Evolutionary conservation across 2,888 invertebrate species (phyloP), one percentile per base, ranked within the genome.

Genomic region (Pterobdella sp.): DNA sequence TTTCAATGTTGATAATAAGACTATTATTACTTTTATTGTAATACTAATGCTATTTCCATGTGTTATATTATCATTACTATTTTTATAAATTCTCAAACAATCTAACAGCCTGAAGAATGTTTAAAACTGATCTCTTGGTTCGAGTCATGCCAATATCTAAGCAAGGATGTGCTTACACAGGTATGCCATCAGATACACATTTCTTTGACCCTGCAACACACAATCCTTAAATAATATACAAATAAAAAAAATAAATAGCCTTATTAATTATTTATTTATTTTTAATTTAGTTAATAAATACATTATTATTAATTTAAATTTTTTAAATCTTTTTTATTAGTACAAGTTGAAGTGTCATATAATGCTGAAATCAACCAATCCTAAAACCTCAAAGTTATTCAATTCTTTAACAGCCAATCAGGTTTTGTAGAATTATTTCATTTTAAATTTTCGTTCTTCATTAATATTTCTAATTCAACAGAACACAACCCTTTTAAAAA

Each of bases 301-400:
- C 22, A 22, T 29, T 64, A 29, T 64, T 56, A 14, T 14, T 22
- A 7, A 64, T 7, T 7, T n/a, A 22, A 14, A 31, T 69, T 64
- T 60, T 1, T 64, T 32, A 14, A 32, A 31, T 37, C 14, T 37
- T 68, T 65, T n/a, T 73, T 76, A 75, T 22, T 73, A 77, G 77
- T 89, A 87, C 80, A 88, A 88, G 81, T 85, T 87, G 0, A 84
- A 87, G 74, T 88, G 89, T 81, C 87, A 87, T 79, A 81, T 89
- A 34, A 85, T 87, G 84, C 86, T 85, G 74, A 87, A 87, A 76
- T 81, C 82, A 1, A 79, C 83, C 77, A 84, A 84, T 78, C 79
- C 80, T 18, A 49, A 49, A 49, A 49, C 14, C n/a, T 49, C n/a
- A 49, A 18, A 18, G n/a, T 49, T 49, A 49, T 49, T 49, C 52